These are phyloP conservation scores for Bemisia tabaci DNA, from an alignment of 1,140 invertebrate genomes.

Conservation along the genomic window DNA sequence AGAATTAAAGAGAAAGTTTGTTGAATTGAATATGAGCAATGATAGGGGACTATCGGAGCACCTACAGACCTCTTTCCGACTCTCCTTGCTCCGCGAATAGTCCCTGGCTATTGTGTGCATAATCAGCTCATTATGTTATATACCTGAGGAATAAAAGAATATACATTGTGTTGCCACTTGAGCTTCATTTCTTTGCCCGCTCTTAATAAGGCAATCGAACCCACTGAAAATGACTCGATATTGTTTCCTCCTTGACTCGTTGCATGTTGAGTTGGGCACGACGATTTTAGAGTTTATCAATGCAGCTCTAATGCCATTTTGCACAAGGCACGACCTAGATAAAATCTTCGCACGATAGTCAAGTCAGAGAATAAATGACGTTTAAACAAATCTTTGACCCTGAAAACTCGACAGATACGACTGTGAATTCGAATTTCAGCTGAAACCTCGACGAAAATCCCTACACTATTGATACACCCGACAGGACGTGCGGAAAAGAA, in stretches of 20 bases:
- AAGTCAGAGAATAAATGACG: no score
- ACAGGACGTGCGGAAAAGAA: no score
- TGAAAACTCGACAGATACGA: no score
- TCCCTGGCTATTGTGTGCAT: background rate
- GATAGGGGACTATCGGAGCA: background rate
- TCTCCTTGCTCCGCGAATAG: background rate
- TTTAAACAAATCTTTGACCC: no score
- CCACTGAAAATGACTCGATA: background rate
- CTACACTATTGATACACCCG: no score
- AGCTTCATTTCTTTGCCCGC: background rate
- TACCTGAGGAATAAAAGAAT: background rate
- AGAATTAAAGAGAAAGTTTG: background rate
- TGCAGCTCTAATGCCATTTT: background rate
- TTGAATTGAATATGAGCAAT: background rate
- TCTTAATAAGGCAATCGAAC: background rate
- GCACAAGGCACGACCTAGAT: background rate
- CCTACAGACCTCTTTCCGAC: background rate
- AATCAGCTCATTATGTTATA: background rate
- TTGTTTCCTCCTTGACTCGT: background rate
- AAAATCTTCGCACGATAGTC: no score
- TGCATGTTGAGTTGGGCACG: background rate
- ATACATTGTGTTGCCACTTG: background rate
- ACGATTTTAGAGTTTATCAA: background rate
- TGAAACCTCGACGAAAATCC: no score
- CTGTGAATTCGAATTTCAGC: no score